Evolutionary conservation across 2,113 vertebrate genomes (phyloP).

Genomic region (Hydropotes inermis): DNA sequence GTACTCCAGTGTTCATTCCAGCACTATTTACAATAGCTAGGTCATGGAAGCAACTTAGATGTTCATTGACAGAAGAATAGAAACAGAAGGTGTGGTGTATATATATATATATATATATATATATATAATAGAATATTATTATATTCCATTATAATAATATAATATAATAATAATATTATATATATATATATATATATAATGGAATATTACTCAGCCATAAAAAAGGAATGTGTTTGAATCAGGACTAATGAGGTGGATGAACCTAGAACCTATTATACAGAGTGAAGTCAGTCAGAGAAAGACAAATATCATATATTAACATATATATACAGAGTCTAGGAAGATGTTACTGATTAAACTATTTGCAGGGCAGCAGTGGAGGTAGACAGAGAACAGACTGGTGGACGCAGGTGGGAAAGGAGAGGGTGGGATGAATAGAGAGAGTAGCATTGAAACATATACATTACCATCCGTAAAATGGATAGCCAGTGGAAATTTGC

Average conservation of each 20-base stretch:
- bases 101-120: too few relatives aligned
- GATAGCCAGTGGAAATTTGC: neutral
- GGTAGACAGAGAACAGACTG: neutral
- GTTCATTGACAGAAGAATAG: neutral
- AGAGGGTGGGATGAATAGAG: neutral
- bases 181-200: neutral
- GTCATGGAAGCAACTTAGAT: neutral
- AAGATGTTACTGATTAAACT: neutral
- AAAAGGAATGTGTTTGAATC: neutral
- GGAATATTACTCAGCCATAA: neutral
- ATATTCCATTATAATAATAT: too few relatives aligned
- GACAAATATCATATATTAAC: neutral
- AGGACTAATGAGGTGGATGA: neutral
- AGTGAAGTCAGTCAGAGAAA: neutral
- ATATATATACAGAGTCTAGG: neutral
- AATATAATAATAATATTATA: too few relatives aligned
- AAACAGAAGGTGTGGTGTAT: neutral
- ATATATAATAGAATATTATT: neutral
- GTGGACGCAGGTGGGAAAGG: neutral
- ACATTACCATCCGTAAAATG: neutral
- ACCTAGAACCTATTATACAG: neutral
- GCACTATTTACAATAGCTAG: neutral
- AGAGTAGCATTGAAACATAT: neutral
- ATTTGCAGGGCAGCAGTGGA: neutral
- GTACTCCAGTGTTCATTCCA: neutral